Evolutionary conservation across 2,113 vertebrate genomes (phyloP), one percentile per base, ranked within the genome.

Genomic region (Rhizomys pruinosus): DNA sequence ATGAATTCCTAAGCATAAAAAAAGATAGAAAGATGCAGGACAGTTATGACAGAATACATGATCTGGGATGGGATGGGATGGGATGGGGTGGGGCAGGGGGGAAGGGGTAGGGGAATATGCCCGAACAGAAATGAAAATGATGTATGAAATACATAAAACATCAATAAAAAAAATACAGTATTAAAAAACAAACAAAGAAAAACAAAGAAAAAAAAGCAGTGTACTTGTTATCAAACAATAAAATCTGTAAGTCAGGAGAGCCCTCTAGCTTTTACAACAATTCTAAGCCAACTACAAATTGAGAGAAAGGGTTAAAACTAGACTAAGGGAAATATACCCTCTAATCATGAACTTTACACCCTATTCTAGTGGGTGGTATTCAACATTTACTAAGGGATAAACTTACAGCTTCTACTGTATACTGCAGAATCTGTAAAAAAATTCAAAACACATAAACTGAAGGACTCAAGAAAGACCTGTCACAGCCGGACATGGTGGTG

Each of bases 181-280:
- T 57, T 52, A 59, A 79, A 52, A 42, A 42, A 74, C 59, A 16
- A 61, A 61, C 15, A 61, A n/a, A n/a, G n/a, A n/a, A n/a, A n/a
- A n/a, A n/a, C n/a, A n/a, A n/a, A n/a, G 3, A 4, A 61, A 61
- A 5, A 52, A 52, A 52, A 81, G 37, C 1, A 85, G 37, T 4
- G 74, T 16, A 90, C 0, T 17, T 61, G 23, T 9, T 37, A 87
- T 90, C 11, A 61, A 71, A 79, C 2, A 90, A 82, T 16, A 90
- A 90, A 94, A 94, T 78, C n/a, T 42, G 39, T 3, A 29, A 59
- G 72, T 61, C 61, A 95, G 44, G 8, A 84, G 23, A 27, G 5
- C 77, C 92, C 87, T 88, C 4, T 66, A 91, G 47, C 17, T n/a
- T n/a, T n/a, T n/a, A n/a, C n/a, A n/a, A 92, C 27, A 93, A 32